Percentiles rank a stretch among this genome's conserved stretches.
Evolutionary conservation across 2,888 invertebrate genomes (phyloP).

Genomic region (Argynnis bischoffii): DNA sequence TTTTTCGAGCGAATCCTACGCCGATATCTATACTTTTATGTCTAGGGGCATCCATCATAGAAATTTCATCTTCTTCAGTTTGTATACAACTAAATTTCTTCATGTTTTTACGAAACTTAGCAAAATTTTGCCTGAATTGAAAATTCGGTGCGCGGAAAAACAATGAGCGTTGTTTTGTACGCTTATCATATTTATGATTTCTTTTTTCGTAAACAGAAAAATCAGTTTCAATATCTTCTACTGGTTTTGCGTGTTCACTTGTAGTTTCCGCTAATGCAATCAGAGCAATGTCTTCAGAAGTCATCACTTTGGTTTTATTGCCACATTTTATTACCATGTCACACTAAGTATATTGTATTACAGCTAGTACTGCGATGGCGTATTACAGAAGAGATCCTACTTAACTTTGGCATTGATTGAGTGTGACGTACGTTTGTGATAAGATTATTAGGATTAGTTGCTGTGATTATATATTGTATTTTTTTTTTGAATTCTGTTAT

Average conservation of each 20-base stretch:
- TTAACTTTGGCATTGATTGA: slow-evolving; percentile 77
- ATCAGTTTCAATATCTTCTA: slow-evolving; percentile 42
- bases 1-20: slow-evolving; percentile 66
- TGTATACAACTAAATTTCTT: slow-evolving; percentile 64
- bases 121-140: slow-evolving; percentile 56
- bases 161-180: slow-evolving; percentile 36
- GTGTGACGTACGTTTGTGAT: slow-evolving; percentile 68
- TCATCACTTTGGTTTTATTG: slow-evolving; percentile 57
- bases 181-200: slow-evolving; percentile 41
- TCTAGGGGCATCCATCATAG: slow-evolving; percentile 62
- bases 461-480: slow-evolving; percentile 60
- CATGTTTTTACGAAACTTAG: slow-evolving; percentile 56
- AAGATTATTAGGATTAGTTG: slow-evolving; percentile 65
- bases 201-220: slow-evolving; percentile 7
- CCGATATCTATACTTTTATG: slow-evolving; percentile 73
- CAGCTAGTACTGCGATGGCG: slow-evolving; percentile 47
- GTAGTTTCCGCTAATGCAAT: slow-evolving; percentile 54
- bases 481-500: slow-evolving; percentile 39
- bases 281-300: slow-evolving; percentile 57
- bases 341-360: slow-evolving; percentile 35
- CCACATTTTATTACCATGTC: slow-evolving; percentile 55
- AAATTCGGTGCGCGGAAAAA: slow-evolving; percentile 54
- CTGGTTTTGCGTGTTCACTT: slow-evolving; percentile 49
- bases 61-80: slow-evolving; percentile 52
- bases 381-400: slow-evolving; percentile 55